phyloP scores from a whole-genome alignment of 2,888 invertebrate species.

The Catonia carolina region DNA sequence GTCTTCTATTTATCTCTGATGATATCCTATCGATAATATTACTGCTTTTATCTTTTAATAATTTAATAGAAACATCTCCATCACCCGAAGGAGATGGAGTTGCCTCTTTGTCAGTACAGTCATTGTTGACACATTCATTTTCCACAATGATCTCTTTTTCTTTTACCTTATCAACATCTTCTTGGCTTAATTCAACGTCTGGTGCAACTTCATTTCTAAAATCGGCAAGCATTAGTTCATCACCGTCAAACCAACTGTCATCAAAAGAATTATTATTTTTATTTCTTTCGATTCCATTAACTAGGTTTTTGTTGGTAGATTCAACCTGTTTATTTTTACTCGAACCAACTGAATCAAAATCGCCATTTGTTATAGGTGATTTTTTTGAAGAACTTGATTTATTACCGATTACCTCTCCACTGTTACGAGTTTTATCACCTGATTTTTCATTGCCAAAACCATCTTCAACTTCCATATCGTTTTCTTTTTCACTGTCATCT shows the following conservation, averaged over 20 bases:
- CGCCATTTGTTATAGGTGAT: too few species aligned
- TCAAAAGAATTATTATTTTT: constrained; percentile 3
- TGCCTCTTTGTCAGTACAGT: neutral
- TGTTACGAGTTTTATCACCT: too few species aligned
- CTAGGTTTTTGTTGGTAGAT: too few species aligned
- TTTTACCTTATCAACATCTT: neutral
- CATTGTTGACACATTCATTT: neutral
- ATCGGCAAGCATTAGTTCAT: constrained; percentile 1
- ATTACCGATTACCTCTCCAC: too few species aligned
- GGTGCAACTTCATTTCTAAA: constrained; percentile 1
- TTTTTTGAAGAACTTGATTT: too few species aligned
- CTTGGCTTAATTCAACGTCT: neutral
- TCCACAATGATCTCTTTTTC: neutral
- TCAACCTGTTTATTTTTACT: too few species aligned
- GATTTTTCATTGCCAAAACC: too few species aligned
- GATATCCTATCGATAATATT: neutral
- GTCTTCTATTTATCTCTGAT: neutral
- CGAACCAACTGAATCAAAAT: too few species aligned
- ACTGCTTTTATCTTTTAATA: neutral
- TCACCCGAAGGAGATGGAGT: too few species aligned
- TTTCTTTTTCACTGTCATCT: neutral
- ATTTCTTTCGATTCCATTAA: neutral
- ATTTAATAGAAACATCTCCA: neutral
- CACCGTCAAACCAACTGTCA: neutral
- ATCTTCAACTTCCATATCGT: neutral